These are phyloP conservation scores for Achatina immaculata DNA, from an alignment of 1,140 invertebrate species.

Conservation along the genomic window DNA sequence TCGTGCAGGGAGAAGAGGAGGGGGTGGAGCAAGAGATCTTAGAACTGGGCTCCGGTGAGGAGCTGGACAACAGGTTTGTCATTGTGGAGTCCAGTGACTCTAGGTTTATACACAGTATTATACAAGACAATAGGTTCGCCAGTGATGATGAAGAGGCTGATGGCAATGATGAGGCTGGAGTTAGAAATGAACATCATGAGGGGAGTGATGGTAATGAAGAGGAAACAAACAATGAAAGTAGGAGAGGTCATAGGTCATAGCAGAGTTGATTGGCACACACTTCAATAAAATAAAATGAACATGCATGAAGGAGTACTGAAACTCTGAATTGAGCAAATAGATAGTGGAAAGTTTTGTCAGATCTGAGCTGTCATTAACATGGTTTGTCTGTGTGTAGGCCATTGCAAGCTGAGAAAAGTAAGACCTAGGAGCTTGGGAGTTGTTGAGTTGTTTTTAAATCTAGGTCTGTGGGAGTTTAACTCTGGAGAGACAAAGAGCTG, in stretches of 20 bases:
- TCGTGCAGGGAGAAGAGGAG: conserved; percentile 53
- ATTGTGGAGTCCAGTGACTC: conserved; percentile 1
- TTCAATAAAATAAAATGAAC: no score
- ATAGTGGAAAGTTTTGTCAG: no score
- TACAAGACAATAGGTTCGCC: conserved; percentile 30
- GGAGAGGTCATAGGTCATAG: not conserved
- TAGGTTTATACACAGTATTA: not conserved
- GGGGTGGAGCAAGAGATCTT: conserved; percentile 58
- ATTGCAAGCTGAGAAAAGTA: no score
- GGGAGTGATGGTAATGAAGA: not conserved
- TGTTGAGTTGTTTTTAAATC: no score
- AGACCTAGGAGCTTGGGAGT: no score
- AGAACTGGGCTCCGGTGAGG: conserved; percentile 42
- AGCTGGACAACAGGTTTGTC: conserved; percentile 42
- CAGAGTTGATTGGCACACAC: no score
- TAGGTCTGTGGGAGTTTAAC: no score
- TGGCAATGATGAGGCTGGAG: not conserved
- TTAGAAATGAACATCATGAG: not conserved
- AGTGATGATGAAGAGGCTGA: conserved; percentile 33
- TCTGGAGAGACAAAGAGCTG: no score
- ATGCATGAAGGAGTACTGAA: no score
- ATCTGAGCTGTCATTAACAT: no score
- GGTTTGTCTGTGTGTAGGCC: no score
- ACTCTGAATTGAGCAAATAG: no score
- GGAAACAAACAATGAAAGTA: not conserved